Evolutionary conservation across 1,140 invertebrate genomes (phyloP), one percentile per base, ranked within the genome.

Genomic region (Nymphalis io): DNA sequence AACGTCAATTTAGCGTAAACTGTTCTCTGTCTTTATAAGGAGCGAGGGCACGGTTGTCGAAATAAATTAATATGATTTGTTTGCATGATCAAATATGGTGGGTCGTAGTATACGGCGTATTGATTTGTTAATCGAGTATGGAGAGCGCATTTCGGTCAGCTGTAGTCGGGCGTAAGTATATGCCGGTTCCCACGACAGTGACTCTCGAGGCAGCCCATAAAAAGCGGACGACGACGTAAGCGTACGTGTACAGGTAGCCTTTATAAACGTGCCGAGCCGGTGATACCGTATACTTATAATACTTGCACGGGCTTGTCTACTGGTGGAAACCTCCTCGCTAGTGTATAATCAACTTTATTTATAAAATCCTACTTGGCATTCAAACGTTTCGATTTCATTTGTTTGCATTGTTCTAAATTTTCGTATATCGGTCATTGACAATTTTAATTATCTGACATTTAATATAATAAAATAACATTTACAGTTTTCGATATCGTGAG

Each of bases 41-140:
- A 83, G 74, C 70, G 74, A 80, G 74, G 61, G 75, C 72, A 74
- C 81, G 74, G 55, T 80, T 77, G 82, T 79, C 78, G 69, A 79
- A 76, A 76, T 77, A 83, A 68, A 65, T 70, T 74, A 78, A 78
- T 81, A 82, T 77, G 76, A 83, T 82, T 81, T 76, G 80, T 81
- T 78, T 72, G 74, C 74, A 64, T 71, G 82, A 81, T 85, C 84
- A 83, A 83, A 87, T 86, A 87, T 84, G 79, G 84, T 81, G 57
- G 72, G 78, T 78, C 75, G 82, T 84, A 83, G 77, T 85, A 83
- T 75, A 84, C 76, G 61, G 58, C 65, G 82, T 90, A 91, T 92
- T 88, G 90, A 92, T 93, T 92, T 92, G 91, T 91, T 92, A 91
- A 91, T 92, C 88, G 87, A 84, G 88, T 91, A 92, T 90, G 87